Conservation (phyloP, 2,797 vertebrate genomes). For the Fistularia commersonii region DNA sequence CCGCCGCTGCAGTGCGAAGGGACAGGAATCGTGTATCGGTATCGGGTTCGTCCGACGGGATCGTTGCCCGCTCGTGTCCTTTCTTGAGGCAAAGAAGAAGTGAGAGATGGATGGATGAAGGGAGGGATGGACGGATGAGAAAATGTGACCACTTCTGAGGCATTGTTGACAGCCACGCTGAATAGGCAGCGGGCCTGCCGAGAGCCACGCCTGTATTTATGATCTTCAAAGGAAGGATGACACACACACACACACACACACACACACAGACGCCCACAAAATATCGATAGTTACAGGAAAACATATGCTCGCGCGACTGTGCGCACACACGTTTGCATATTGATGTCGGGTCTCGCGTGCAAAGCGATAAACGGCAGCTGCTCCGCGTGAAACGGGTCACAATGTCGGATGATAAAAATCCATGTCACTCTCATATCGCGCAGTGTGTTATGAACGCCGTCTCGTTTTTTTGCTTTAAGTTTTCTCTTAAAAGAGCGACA, state of each 20-base stretch:
- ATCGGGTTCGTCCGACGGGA: conserved; percentile 44
- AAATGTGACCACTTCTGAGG: conserved; percentile 79
- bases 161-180: conserved; percentile 77
- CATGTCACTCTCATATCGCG: too few species aligned
- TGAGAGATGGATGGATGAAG: conserved; percentile 54
- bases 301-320: conserved; percentile 44
- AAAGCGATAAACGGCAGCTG: conserved; percentile 3
- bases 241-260: conserved; percentile 41
- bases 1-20: conserved; percentile 19
- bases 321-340: conserved; percentile 39
- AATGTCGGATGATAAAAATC: too few species aligned
- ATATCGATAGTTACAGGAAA: conserved; percentile 63
- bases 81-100: conserved; percentile 52
- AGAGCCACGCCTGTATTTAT: conserved; percentile 74
- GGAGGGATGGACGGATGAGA: conserved; percentile 67
- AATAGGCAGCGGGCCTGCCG: conserved; percentile 69
- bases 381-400: too few species aligned
- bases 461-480: too few species aligned
- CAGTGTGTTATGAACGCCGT: too few species aligned
- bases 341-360: conserved; percentile 15
- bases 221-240: conserved; percentile 74
- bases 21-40: conserved; percentile 21
- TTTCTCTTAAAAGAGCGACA: too few species aligned
- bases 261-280: conserved; percentile 41
- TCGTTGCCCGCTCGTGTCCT: conserved; percentile 49